These are phyloP conservation scores for Coelinius sp. DNA, from an alignment of 2,888 invertebrate species.

Conservation along the genomic window DNA sequence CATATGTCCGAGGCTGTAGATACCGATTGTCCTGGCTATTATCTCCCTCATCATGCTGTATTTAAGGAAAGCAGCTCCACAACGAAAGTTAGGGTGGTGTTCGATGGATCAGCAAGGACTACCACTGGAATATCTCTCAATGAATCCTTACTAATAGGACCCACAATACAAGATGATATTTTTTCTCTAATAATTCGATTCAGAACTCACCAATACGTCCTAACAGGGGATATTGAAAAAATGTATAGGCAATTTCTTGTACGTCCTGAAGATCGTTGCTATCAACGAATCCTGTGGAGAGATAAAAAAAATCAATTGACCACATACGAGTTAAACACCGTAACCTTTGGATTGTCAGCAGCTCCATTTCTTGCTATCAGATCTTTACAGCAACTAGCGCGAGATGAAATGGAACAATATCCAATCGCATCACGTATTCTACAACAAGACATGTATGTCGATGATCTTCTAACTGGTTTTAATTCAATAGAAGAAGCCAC, in stretches of 20 bases:
- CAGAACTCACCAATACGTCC: constrained; percentile 23
- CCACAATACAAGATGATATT: constrained; percentile 36
- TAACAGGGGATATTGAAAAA: constrained; percentile 30
- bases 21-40: constrained; percentile 36
- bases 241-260: constrained; percentile 36
- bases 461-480: constrained; percentile 51
- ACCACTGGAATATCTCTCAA: constrained; percentile 52
- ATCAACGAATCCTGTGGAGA: constrained; percentile 41
- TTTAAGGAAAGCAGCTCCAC: constrained; percentile 48
- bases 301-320: too few relatives aligned
- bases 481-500: constrained; percentile 6
- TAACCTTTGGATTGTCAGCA: constrained; percentile 39
- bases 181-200: constrained; percentile 35
- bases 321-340: constrained; percentile 36
- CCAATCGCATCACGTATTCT: constrained; percentile 3
- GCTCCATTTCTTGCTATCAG: constrained; percentile 49
- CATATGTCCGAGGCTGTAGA: constrained; percentile 39
- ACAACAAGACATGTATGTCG: constrained; percentile 51
- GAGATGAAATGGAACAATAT: constrained; percentile 32
- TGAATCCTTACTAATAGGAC: constrained; percentile 46
- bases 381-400: constrained; percentile 47
- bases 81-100: constrained; percentile 57
- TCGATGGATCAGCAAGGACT: constrained; percentile 53
- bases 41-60: constrained; percentile 58
- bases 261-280: constrained; percentile 22